Base-by-base conservation (phyloP, 1,140 invertebrate species). In the Brachionus manjavacas region DNA sequence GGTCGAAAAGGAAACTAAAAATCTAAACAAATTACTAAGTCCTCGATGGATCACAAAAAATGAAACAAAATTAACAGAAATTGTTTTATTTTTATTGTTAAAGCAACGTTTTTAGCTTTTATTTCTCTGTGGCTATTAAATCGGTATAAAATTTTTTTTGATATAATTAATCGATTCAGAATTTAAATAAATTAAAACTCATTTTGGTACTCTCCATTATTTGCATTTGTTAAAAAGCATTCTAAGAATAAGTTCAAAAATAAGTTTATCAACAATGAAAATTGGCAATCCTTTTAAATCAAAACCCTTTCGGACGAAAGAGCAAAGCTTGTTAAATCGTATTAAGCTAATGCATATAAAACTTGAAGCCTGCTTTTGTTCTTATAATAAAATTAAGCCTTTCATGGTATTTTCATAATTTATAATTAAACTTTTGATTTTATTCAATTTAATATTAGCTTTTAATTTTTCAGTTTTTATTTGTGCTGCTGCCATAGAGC, bases 391-490 rank as follows among this genome's bases (percentile, higher is more conserved):
- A 72, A 41, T 72, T 72, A 72, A 72, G 35, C 39, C 31, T 16
- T 72, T 72, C 68, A 72, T 60, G 39, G 39, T 72, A 39, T 72
- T 41, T 39, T 72, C 68, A 72, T 72, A 72, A 72, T 39, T 72
- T 72, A 72, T 72, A 72, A 72, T 41, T 72, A 72, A 72, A 72
- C 28, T 20, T 72, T 72, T 72, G 39, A 20, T 72, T 72, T 41
- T n/a, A 72, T 72, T 72, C 68, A 72, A 72, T 72, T 72, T 72
- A 72, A 72, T 72, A 72, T 72, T 72, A 72, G 68, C 68, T 72
- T 72, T 72, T 72, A 72, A 72, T 72, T 72, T 72, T 72, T 41
- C 16, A 72, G 12, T 39, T 72, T 39, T 72, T 72, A 39, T 72
- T 72, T 39, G 28, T 72, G 68, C 35, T 72, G 68, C 68, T 72